Base-by-base conservation (phyloP, 2,113 vertebrate species). In the Alectura lathami region DNA sequence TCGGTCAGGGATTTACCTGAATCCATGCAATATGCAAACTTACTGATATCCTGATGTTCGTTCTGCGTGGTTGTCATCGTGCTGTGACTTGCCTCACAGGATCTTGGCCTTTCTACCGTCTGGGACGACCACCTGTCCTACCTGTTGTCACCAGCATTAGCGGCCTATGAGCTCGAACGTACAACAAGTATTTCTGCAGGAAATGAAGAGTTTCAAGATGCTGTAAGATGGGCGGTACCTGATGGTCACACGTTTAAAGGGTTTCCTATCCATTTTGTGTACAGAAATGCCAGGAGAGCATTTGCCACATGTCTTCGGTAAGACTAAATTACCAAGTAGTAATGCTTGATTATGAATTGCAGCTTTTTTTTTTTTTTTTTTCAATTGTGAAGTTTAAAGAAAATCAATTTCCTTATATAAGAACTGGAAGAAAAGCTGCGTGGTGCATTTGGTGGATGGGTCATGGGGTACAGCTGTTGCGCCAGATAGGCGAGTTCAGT, bases 191-290 rank as follows among this genome's bases (percentile, higher is more conserved):
- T 99, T 86, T 99, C 98, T 73, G 98, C 98, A 38, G 99, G 99
- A 84, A 99, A 99, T 40, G 99, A 99, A 88, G 99, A 99, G 95
- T 99, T 99, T 96, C 99, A 99, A 86, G 99, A 99, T 68, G 98
- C 99, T 0, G 98, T 99, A 59, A 98, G 99, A 95, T 98, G 99
- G 94, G 99, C 98, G 0, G 99, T 99, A 12, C 99, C 99, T 1
- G 99, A 99, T 12, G 99, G 99, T 47, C 99, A 99, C 96, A 99
- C 99, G 16, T 99, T 99, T 96, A 99, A 99, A 98, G 99, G 99
- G 34, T 99, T 99, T 94, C 99, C 99, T 23, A 99, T 99, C 95
- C 98, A 99, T 94, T 99, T 99, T 88, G 96, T 99, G 17, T 99
- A 99, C 89, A 98, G 98, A 96, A 99, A 99, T 51, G 98, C 99